Conservation (phyloP, 1,140 invertebrate species). For the Anastrepha ludens region DNA sequence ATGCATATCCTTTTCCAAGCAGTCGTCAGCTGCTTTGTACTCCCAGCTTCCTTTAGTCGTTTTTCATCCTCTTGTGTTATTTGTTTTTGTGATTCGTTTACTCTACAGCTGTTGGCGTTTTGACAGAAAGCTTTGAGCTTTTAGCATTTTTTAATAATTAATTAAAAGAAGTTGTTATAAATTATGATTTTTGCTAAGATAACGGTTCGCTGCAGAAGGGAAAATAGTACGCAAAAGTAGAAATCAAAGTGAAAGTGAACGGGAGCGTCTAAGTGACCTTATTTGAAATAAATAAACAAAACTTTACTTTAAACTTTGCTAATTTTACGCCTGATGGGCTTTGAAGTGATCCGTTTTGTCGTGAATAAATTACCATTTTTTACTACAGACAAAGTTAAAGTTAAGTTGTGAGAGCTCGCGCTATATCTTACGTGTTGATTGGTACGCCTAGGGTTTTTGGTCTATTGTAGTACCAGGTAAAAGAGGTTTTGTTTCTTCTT, state of each 20-base stretch:
- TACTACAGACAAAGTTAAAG: too few relatives aligned
- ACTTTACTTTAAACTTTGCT: not conserved
- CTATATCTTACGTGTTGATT: too few relatives aligned
- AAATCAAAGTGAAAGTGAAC: not conserved
- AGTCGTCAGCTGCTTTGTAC: not conserved
- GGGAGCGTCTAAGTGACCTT: not conserved
- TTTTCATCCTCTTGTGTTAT: not conserved
- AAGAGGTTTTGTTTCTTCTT: too few relatives aligned
- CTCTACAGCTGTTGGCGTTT: not conserved
- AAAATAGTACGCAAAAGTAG: not conserved
- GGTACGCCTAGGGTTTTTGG: too few relatives aligned
- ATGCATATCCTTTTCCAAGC: not conserved
- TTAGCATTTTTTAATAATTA: not conserved
- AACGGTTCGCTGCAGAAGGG: not conserved
- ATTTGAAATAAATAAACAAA: not conserved
- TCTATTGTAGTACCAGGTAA: too few relatives aligned
- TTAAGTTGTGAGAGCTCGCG: too few relatives aligned
- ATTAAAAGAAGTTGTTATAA: slow-evolving; percentile 22
- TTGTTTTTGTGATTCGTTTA: not conserved
- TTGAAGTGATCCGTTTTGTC: too few relatives aligned
- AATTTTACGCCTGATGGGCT: not conserved
- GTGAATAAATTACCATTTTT: too few relatives aligned
- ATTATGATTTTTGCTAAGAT: not conserved
- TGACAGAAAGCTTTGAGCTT: not conserved
- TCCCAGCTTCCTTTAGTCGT: not conserved